Conservation (phyloP, 1,140 invertebrate genomes). For the Chymomyza costata region DNA sequence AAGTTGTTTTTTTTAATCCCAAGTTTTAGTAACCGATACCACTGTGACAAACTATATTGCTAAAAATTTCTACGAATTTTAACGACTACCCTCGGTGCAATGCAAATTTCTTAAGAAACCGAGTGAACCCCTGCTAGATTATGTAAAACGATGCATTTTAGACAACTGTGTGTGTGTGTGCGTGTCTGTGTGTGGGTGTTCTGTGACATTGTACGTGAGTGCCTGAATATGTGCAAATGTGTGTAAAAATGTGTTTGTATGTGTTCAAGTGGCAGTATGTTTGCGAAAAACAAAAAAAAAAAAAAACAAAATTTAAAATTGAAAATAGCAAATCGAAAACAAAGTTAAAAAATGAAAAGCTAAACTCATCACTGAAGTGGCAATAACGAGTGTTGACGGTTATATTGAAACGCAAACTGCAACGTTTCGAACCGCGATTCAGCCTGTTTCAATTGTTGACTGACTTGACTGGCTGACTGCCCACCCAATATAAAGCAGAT, state of each 20-base stretch:
- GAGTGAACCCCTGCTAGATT: too few relatives aligned
- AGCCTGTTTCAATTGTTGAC: slow-evolving; percentile 18
- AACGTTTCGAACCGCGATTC: not conserved
- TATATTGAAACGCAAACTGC: slow-evolving; percentile 42
- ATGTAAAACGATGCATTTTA: too few relatives aligned
- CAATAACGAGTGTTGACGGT: slow-evolving; percentile 56
- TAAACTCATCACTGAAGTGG: slow-evolving; percentile 50
- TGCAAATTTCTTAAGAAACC: too few relatives aligned
- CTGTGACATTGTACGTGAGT: slow-evolving; percentile 7
- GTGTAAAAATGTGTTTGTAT: slow-evolving; percentile 3
- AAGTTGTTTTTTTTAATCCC: too few relatives aligned
- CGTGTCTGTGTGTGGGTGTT: slow-evolving; percentile 18
- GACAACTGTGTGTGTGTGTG: slow-evolving; percentile 38
- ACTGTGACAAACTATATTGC: too few relatives aligned
- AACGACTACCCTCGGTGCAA: too few relatives aligned
- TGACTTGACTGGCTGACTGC: slow-evolving; percentile 14
- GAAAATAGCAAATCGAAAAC: too few relatives aligned
- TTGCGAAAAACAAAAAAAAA: too few relatives aligned
- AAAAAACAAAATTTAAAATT: too few relatives aligned
- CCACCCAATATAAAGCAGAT: too few relatives aligned
- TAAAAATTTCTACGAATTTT: too few relatives aligned
- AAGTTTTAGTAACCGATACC: too few relatives aligned
- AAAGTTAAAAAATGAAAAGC: slow-evolving; percentile 16
- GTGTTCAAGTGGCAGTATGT: slow-evolving; percentile 30
- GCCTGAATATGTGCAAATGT: not conserved